A percentile compares a stretch with the other conserved stretches of the same genome.
Evolutionary conservation across 2,888 invertebrate genomes (phyloP).

Genomic region (Leptopilina syphax): DNA sequence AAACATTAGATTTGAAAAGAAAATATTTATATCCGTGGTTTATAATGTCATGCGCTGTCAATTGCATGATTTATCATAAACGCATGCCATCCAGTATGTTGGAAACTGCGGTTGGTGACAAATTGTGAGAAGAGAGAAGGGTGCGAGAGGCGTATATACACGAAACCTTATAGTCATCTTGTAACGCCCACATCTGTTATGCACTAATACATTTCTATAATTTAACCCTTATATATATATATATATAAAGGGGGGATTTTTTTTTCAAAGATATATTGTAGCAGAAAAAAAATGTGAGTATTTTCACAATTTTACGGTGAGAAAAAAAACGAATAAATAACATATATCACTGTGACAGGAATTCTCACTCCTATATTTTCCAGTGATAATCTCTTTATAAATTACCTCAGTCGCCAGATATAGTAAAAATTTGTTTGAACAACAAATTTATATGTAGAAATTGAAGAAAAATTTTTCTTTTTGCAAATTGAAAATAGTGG

Average conservation of each 20-base stretch:
- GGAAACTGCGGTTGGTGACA: slow-evolving; percentile 64
- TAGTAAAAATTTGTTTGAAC: too few relatives aligned
- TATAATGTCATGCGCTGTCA: slow-evolving; percentile 68
- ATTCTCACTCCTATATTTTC: neutral
- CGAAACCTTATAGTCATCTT: slow-evolving; percentile 52
- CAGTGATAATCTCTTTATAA: slow-evolving; percentile 17
- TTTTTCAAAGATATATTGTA: slow-evolving; percentile 49
- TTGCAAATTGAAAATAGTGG: too few relatives aligned
- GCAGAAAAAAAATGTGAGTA: slow-evolving; percentile 47
- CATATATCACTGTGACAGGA: slow-evolving; percentile 43
- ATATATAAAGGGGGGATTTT: slow-evolving; percentile 37
- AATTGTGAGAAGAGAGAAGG: slow-evolving; percentile 66
- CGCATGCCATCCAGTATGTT: slow-evolving; percentile 63
- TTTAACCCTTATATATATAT: slow-evolving; percentile 60
- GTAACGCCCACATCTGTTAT: slow-evolving; percentile 70
- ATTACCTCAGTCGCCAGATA: slow-evolving; percentile 1
- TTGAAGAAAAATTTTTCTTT: too few relatives aligned
- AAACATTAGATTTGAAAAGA: neutral
- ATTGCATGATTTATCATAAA: slow-evolving; percentile 73
- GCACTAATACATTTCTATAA: slow-evolving; percentile 67
- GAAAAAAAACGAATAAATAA: slow-evolving; percentile 55
- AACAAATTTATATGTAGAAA: too few relatives aligned
- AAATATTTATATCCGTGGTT: slow-evolving; percentile 38
- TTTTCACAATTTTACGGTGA: slow-evolving; percentile 49
- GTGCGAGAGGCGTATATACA: slow-evolving; percentile 53